Evolutionary conservation across 2,888 invertebrate genomes (phyloP), one percentile per base, ranked within the genome.

Genomic region (Morpho achilles): DNA sequence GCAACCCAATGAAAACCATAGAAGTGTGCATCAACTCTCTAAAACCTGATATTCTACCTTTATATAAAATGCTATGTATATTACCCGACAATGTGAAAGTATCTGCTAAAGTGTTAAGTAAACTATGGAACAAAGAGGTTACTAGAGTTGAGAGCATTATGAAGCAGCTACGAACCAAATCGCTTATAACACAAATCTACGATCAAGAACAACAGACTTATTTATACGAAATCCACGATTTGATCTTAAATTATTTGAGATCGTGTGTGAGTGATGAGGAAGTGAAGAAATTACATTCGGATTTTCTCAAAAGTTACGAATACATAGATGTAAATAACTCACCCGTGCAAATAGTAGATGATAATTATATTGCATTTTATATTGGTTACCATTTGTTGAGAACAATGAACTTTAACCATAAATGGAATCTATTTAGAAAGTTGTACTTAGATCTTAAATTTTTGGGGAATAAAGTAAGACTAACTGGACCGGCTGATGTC

Each of bases 311-410:
- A 10, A 92, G 91, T 55, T 95, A 95, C 71, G 73, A 84, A 9
- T 85, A 85, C 61, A 79, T 79, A 16, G 92, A 91, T 50, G 72
- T 80, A 0, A 76, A 81, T 7, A 87, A 92, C 67, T 91, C 91
- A 0, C 81, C 89, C 39, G 86, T 92, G 1, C 91, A 93, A 59
- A 87, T 95, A 16, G 92, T 93, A 0, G 91, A 94, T 63, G 95
- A 95, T 72, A 94, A 94, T 51, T 96, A 96, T 71, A 94, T 95
- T 68, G 93, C 93, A 8, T 94, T 92, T 43, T 95, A 94, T 71
- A 91, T 95, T 53, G 95, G 94, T 7, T 93, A 95, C 71, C 95
- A 95, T 77, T 84, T 95, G 59, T 85, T 91, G 59, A 71, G 83
- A 40, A 93, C 94, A 2, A 77, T 86, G 40, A 81, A 89, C 68